Evolutionary conservation across 2,797 vertebrate genomes (phyloP).

Genomic region (Platyrinchus mystaceus): DNA sequence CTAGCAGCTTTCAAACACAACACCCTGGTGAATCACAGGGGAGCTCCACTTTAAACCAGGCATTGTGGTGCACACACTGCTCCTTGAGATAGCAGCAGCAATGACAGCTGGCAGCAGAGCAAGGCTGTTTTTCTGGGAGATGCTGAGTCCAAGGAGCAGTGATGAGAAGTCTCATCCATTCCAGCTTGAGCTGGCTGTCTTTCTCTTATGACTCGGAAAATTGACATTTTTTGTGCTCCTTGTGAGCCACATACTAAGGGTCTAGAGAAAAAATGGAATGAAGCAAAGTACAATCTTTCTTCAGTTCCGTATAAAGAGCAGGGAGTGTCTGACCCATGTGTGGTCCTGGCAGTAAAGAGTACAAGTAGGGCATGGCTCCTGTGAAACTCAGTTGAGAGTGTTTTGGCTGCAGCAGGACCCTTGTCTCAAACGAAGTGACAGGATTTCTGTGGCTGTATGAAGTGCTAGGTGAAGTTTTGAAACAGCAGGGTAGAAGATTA

Average conservation of each 20-base stretch:
- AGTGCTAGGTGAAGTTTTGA: background rate
- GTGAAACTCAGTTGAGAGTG: background rate
- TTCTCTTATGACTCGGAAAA: background rate
- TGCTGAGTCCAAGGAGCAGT: background rate
- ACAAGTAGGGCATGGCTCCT: background rate
- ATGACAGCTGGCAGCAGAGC: background rate
- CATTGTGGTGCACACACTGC: fast-evolving
- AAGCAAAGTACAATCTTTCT: background rate
- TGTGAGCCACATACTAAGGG: background rate
- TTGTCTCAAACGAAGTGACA: background rate
- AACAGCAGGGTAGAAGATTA: background rate
- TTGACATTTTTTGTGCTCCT: background rate
- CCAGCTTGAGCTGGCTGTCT: background rate
- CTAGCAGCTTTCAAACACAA: background rate
- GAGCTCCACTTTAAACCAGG: background rate
- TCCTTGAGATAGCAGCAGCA: background rate
- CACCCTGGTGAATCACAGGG: background rate
- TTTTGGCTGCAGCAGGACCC: background rate
- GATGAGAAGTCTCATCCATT: background rate
- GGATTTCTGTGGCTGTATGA: background rate
- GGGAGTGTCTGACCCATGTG: background rate
- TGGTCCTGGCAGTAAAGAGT: background rate
- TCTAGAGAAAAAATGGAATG: background rate
- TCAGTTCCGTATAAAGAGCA: background rate
- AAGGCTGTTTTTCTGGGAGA: background rate